A percentile compares a stretch with the other conserved stretches of the same genome.
Conservation (phyloP, 2,888 invertebrate genomes). For the Hecatera dysodea region DNA sequence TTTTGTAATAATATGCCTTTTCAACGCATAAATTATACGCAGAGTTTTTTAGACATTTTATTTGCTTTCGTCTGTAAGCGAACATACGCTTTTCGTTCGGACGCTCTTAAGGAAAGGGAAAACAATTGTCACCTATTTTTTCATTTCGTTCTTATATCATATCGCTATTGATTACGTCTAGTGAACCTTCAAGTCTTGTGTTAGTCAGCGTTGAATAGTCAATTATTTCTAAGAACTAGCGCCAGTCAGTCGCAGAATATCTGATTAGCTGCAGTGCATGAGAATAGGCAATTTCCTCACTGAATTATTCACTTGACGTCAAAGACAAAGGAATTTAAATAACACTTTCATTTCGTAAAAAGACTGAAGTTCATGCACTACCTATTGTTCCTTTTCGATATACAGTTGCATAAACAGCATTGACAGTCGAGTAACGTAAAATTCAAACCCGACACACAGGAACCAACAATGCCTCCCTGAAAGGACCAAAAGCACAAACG, state of each 20-base stretch:
- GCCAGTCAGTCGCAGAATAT: slow-evolving; percentile 35
- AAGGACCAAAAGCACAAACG: slow-evolving; percentile 33
- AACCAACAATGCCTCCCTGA: slow-evolving; percentile 31
- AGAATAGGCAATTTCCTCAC: slow-evolving; percentile 39
- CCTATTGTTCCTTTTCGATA: background rate
- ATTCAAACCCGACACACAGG: slow-evolving; percentile 1
- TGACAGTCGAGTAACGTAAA: background rate
- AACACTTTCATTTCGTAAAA: slow-evolving; percentile 8
- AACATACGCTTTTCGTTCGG: background rate
- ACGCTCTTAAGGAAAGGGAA: background rate
- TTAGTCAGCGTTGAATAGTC: slow-evolving; percentile 29
- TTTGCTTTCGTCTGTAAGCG: slow-evolving; percentile 5
- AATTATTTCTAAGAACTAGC: slow-evolving; percentile 48
- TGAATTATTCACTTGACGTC: slow-evolving; percentile 42
- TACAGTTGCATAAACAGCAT: background rate
- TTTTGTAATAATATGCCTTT: slow-evolving; percentile 48
- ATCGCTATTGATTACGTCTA: background rate
- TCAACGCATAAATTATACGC: slow-evolving; percentile 48
- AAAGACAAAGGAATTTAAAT: slow-evolving; percentile 25
- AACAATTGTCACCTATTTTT: background rate
- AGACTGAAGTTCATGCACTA: background rate
- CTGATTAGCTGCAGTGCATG: slow-evolving; percentile 28
- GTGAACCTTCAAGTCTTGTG: background rate
- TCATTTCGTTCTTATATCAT: slow-evolving; percentile 2
- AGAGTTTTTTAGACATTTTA: slow-evolving; percentile 4